Conservation (phyloP, 2,113 vertebrate species). For the Dasypus novemcinctus region DNA sequence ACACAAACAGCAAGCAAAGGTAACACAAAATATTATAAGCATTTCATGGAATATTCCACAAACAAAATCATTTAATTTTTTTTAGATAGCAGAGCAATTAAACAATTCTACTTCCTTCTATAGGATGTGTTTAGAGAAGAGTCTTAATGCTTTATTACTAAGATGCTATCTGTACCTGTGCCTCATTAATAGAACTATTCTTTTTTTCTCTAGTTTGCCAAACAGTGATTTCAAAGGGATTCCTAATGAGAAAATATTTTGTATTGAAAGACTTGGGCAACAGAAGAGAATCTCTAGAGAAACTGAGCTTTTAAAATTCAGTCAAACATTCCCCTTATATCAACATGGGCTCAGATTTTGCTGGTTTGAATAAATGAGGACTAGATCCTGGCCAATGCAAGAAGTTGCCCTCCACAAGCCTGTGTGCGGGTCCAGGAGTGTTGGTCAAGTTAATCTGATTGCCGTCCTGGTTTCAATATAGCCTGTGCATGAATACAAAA, state of each 20-base stretch:
- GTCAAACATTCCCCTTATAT: not conserved
- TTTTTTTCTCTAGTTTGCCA: not conserved
- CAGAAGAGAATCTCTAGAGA: not conserved
- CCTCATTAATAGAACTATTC: not conserved
- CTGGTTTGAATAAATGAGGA: not conserved
- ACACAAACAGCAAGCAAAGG: not conserved
- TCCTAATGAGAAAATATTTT: slow-evolving; percentile 11
- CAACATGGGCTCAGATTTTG: not conserved
- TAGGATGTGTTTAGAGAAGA: not conserved
- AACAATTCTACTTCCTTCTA: not conserved
- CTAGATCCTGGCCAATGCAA: not conserved
- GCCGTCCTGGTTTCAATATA: no score
- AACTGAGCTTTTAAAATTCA: not conserved
- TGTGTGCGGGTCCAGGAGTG: not conserved
- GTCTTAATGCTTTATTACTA: not conserved
- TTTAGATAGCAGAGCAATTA: slow-evolving; percentile 23
- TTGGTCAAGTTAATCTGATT: not conserved
- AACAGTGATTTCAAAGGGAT: not conserved
- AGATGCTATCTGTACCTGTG: not conserved
- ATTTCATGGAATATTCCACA: not conserved
- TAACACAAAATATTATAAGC: not conserved
- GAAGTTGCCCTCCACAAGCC: not conserved
- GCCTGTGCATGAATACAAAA: no score
- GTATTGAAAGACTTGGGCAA: not conserved
- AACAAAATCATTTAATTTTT: not conserved